A percentile compares a stretch with the other conserved stretches of the same genome.
Evolutionary conservation across 2,113 vertebrate species (phyloP).

Genomic region (Acanthisitta chloris): DNA sequence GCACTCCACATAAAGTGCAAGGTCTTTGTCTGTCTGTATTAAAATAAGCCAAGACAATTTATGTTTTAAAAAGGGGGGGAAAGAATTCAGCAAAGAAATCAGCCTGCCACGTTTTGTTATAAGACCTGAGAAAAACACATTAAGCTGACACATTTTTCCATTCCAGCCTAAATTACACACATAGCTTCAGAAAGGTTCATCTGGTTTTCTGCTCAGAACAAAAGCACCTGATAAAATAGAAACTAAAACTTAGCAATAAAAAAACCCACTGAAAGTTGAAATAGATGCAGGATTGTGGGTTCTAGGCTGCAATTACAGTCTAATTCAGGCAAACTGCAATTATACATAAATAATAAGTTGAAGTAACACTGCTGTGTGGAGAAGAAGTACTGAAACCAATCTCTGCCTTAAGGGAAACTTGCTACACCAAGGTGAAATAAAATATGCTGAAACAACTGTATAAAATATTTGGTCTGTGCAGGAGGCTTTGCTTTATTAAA

Average conservation of each 20-base stretch:
- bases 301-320: conserved; percentile 29
- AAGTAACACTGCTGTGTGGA: not conserved
- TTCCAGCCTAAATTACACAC: not conserved
- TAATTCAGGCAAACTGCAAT: conserved; percentile 36
- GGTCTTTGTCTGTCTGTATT: not conserved
- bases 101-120: not conserved
- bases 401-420: not conserved
- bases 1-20: not conserved
- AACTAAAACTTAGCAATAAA: not conserved
- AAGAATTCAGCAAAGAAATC: not conserved
- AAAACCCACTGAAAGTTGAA: not conserved
- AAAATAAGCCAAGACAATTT: not conserved
- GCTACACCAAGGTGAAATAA: not conserved
- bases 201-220: not conserved
- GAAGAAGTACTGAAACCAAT: not conserved
- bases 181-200: not conserved
- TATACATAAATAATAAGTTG: conserved; percentile 15
- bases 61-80: not conserved
- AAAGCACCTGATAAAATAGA: not conserved
- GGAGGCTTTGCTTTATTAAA: not conserved
- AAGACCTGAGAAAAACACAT: not conserved
- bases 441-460: not conserved
- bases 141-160: not conserved
- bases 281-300: not conserved
- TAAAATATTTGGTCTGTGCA: not conserved